Percentiles rank a stretch among this genome's conserved stretches.
Conservation (phyloP, 1,140 invertebrate genomes). For the Drosophila nasuta region DNA sequence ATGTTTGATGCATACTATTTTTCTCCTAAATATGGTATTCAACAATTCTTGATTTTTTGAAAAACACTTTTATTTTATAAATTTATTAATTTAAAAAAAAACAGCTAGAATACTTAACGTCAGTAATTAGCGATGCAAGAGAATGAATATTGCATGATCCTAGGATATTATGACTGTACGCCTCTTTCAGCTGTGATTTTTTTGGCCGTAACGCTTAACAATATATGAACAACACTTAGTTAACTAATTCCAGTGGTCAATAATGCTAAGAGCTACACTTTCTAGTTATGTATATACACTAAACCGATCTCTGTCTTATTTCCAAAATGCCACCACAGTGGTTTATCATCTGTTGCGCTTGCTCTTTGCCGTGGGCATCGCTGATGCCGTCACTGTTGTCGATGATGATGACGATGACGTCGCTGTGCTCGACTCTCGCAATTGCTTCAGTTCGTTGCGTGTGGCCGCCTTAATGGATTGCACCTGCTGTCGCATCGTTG, state of each 20-base stretch:
- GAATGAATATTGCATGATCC: constrained; percentile 7
- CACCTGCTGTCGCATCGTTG: constrained; percentile 67
- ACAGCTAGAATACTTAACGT: constrained; percentile 61
- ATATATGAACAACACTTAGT: constrained; percentile 66
- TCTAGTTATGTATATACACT: constrained; percentile 57
- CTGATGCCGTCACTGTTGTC: background rate
- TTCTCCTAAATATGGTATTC: background rate
- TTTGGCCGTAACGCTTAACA: constrained; percentile 46
- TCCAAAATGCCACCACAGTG: constrained; percentile 10
- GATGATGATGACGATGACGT: constrained; percentile 1
- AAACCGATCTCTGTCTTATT: constrained; percentile 9
- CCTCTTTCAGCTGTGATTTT: constrained; percentile 11
- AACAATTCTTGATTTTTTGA: background rate
- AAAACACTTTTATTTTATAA: constrained; percentile 33
- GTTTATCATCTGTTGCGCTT: constrained; percentile 73
- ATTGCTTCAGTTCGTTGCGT: constrained; percentile 71
- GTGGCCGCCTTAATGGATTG: constrained; percentile 69
- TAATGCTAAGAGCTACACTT: constrained; percentile 23
- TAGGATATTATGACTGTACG: constrained; percentile 13
- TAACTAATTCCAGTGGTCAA: constrained; percentile 47
- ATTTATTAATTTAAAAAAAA: constrained; percentile 55
- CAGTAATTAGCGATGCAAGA: constrained; percentile 18
- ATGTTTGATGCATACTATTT: too few relatives aligned
- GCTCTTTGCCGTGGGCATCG: constrained; percentile 44
- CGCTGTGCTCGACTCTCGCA: constrained; percentile 52